These are phyloP conservation scores for Rotaria macrura DNA, from an alignment of 2,888 invertebrate species.

Conservation along the genomic window DNA sequence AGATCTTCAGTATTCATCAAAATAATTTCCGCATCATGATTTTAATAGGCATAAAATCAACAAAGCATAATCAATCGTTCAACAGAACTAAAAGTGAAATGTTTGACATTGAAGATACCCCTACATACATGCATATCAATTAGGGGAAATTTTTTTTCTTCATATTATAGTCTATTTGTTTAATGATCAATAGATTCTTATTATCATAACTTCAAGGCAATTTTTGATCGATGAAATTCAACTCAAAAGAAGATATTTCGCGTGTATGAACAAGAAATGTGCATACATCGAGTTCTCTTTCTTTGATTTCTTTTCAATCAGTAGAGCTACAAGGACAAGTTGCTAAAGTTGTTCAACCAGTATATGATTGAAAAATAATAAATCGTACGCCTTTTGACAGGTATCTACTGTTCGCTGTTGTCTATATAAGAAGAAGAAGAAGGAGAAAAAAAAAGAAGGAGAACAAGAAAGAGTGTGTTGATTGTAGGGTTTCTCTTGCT, in stretches of 20 bases:
- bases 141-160: too few species aligned
- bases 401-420: neutral
- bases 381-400: neutral
- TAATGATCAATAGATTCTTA: neutral
- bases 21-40: too few species aligned
- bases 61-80: too few species aligned
- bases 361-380: slow-evolving; percentile 4
- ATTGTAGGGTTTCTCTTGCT: neutral
- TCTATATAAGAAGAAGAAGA: neutral
- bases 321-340: neutral
- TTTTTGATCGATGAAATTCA: neutral
- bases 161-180: neutral
- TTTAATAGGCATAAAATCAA: too few species aligned
- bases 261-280: neutral
- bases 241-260: neutral
- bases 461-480: too few species aligned
- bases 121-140: too few species aligned
- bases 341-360: neutral
- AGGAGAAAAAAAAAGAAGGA: too few species aligned
- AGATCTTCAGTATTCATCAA: too few species aligned
- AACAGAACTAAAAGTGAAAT: too few species aligned
- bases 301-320: neutral
- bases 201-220: neutral
- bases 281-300: neutral
- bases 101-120: too few species aligned